phyloP scores from a whole-genome alignment of 2,113 vertebrate species.

The Microcebus griseorufus region DNA sequence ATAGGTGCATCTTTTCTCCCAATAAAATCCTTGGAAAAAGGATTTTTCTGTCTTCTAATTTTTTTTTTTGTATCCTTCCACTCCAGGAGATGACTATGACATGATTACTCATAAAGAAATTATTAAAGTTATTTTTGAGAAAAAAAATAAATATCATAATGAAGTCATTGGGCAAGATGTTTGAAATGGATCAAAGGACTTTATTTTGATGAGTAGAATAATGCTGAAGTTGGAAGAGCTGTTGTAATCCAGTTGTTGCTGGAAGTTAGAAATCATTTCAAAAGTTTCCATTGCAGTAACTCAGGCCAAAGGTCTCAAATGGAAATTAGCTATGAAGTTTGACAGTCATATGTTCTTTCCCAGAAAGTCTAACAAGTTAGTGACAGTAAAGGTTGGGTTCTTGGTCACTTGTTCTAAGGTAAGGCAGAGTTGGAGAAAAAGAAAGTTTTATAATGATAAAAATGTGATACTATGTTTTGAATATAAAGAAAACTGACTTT shows the following conservation, averaged over 20 bases:
- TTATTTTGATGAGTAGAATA: neutral
- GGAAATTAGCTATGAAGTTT: neutral
- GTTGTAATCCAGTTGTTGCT: neutral
- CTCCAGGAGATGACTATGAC: neutral
- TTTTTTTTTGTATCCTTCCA: neutral
- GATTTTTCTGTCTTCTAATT: neutral
- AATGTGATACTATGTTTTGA: neutral
- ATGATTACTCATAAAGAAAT: neutral
- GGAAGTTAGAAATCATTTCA: neutral
- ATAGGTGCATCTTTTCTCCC: neutral
- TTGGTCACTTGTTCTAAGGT: neutral
- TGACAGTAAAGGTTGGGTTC: neutral
- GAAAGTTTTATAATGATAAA: neutral
- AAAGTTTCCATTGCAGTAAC: neutral
- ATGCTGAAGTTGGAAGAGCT: neutral
- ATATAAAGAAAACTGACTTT: neutral
- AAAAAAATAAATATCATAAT: slow-evolving; percentile 12
- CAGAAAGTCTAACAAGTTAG: neutral
- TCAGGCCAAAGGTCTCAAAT: neutral
- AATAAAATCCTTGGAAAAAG: neutral
- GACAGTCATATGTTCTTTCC: neutral
- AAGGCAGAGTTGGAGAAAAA: neutral
- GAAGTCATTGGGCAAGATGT: neutral
- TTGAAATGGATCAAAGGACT: neutral
- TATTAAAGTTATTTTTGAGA: neutral